phyloP scores from a whole-genome alignment of 2,113 vertebrate genomes.

The Callaeas wilsoni region DNA sequence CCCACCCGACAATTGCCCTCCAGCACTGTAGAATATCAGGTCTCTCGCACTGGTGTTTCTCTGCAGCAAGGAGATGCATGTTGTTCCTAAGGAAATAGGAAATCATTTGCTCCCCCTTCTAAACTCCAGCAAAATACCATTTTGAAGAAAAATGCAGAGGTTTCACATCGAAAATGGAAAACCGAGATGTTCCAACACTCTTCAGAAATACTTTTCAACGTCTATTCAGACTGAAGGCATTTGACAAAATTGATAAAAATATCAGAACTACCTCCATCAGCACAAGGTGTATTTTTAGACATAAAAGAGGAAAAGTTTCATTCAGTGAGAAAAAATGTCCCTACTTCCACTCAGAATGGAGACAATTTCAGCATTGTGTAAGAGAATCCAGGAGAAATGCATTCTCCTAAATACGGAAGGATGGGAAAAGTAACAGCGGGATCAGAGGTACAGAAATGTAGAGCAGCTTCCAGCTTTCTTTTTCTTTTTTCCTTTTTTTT shows the following conservation, averaged over 20 bases:
- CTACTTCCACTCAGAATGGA: not conserved
- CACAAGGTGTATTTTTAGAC: not conserved
- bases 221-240: not conserved
- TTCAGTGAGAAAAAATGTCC: not conserved
- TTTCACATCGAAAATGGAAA: not conserved
- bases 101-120: not conserved
- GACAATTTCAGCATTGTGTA: not conserved
- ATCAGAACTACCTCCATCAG: not conserved
- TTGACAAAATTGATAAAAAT: slow-evolving; percentile 18
- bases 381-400: not conserved
- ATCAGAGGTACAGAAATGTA: not conserved
- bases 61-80: not conserved
- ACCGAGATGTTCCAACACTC: fast-evolving
- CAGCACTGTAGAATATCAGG: not conserved
- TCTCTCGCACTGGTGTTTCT: not conserved
- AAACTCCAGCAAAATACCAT: not conserved
- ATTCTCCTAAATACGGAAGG: not conserved
- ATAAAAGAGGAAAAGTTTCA: not conserved
- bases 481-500: fast-evolving
- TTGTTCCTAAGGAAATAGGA: not conserved
- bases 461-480: not conserved
- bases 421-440: not conserved
- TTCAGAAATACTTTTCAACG: not conserved
- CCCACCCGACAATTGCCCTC: not conserved
- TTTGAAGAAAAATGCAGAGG: not conserved